Evolutionary conservation across 2,888 invertebrate species (phyloP).

Genomic region (Heteromurus nitidus): DNA sequence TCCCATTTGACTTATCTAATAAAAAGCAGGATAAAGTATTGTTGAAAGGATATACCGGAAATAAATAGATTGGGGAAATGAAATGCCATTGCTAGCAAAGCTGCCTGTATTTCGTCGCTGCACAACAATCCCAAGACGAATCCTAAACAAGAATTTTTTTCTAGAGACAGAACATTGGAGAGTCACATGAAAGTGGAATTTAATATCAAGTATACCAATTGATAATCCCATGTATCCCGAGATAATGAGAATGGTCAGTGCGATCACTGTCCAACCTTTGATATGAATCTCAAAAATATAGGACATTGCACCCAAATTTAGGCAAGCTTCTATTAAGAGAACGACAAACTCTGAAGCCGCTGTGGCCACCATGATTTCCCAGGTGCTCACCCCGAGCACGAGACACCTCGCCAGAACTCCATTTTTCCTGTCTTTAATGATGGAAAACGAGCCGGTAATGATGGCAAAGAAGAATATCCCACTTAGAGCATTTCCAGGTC

Average conservation of each 20-base stretch:
- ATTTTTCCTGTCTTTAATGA: conserved; percentile 61
- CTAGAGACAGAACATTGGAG: too few relatives aligned
- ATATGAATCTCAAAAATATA: conserved; percentile 8
- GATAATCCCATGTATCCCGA: conserved; percentile 56
- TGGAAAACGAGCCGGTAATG: conserved; percentile 52
- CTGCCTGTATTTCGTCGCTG: conserved; percentile 92
- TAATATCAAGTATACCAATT: too few relatives aligned
- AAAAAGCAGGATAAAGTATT: too few relatives aligned
- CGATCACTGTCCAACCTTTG: conserved; percentile 20
- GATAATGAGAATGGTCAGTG: conserved; percentile 33
- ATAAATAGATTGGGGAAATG: conserved; percentile 57
- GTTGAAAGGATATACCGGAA: too few relatives aligned
- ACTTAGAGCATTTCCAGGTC: conserved; percentile 87
- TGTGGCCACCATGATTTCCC: conserved; percentile 57
- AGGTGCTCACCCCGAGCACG: conserved; percentile 76
- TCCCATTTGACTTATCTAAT: too few relatives aligned
- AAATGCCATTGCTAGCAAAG: conserved; percentile 78
- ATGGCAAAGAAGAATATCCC: conserved; percentile 63
- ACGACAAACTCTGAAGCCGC: conserved; percentile 51
- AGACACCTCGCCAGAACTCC: conserved; percentile 63
- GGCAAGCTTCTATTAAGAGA: conserved; percentile 32
- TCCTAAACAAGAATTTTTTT: too few relatives aligned
- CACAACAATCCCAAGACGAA: conserved; percentile 94
- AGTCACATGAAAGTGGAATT: too few relatives aligned
- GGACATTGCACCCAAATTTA: conserved; percentile 37